Conservation (phyloP, 2,113 vertebrate species). For the Garra rufa region DNA sequence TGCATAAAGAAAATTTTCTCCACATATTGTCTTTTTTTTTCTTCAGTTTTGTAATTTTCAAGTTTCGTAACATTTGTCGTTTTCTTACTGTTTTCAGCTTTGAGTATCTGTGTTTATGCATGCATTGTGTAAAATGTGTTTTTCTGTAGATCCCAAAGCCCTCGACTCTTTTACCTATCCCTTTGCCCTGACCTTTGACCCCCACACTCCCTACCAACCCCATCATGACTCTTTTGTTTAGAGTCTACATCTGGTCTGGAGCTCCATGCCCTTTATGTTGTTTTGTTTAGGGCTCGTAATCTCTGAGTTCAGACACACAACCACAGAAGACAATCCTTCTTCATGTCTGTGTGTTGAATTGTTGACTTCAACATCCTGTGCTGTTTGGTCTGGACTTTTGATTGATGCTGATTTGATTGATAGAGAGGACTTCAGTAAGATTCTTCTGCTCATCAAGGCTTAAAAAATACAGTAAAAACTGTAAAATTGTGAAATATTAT, state of each 20-base stretch:
- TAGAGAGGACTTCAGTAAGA: not conserved
- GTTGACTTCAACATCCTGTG: constrained; percentile 45
- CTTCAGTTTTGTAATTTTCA: too few species aligned
- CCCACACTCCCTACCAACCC: constrained; percentile 42
- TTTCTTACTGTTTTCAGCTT: not conserved
- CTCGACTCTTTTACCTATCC: constrained; percentile 47
- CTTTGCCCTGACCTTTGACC: constrained; percentile 65
- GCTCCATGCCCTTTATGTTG: constrained; percentile 49
- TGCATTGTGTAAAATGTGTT: not conserved
- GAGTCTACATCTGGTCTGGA: constrained; percentile 65
- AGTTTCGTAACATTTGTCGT: too few species aligned
- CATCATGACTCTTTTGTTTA: constrained; percentile 65
- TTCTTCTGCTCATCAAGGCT: not conserved
- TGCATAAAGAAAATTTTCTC: not conserved
- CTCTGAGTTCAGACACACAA: constrained; percentile 40
- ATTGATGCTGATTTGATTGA: not conserved
- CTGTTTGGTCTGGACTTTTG: constrained; percentile 56
- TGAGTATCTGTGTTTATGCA: not conserved
- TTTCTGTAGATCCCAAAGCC: constrained; percentile 33
- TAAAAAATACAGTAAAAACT: not conserved
- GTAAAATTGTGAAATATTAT: not conserved
- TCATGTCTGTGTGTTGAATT: constrained; percentile 24
- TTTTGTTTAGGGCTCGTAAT: constrained; percentile 61
- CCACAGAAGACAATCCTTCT: constrained; percentile 6
- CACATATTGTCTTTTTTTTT: too few species aligned